Conservation (phyloP, 2,113 vertebrate species). For the Rutilus rutilus region DNA sequence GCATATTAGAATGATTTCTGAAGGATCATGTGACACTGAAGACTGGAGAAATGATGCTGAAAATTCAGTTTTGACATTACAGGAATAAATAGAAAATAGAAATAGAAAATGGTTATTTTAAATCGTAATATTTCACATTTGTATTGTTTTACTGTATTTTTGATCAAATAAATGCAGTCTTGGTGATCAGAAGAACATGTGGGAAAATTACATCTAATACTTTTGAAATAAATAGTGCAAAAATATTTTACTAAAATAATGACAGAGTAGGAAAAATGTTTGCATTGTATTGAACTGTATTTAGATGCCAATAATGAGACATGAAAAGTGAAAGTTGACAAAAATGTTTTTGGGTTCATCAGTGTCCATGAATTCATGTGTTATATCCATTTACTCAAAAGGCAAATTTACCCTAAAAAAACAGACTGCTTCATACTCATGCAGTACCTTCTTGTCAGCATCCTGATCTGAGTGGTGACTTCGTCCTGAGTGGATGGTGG, state of each 20-base stretch:
- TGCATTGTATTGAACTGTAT: not conserved
- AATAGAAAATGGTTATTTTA: not conserved
- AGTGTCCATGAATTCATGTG: not conserved
- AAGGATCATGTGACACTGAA: not conserved
- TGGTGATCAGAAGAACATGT: not conserved
- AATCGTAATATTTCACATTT: not conserved
- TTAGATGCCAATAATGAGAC: not conserved
- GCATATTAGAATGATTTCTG: not conserved
- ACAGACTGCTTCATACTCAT: not conserved
- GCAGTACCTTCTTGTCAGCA: conserved; percentile 79
- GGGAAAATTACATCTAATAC: not conserved
- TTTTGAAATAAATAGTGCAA: not conserved
- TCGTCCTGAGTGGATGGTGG: conserved; percentile 78
- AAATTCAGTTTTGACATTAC: not conserved
- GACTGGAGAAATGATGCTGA: not conserved
- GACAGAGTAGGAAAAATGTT: not conserved
- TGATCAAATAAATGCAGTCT: not conserved
- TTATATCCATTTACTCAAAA: not conserved
- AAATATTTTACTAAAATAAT: not conserved
- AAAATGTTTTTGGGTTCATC: not conserved
- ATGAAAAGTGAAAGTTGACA: not conserved
- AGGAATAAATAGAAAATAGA: not conserved
- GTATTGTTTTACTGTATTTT: not conserved
- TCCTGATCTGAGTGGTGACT: conserved; percentile 74
- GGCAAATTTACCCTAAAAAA: not conserved